A percentile compares a stretch with the other conserved stretches of the same genome.
Conservation (phyloP, 2,113 vertebrate genomes). For the Bombycilla garrulus region DNA sequence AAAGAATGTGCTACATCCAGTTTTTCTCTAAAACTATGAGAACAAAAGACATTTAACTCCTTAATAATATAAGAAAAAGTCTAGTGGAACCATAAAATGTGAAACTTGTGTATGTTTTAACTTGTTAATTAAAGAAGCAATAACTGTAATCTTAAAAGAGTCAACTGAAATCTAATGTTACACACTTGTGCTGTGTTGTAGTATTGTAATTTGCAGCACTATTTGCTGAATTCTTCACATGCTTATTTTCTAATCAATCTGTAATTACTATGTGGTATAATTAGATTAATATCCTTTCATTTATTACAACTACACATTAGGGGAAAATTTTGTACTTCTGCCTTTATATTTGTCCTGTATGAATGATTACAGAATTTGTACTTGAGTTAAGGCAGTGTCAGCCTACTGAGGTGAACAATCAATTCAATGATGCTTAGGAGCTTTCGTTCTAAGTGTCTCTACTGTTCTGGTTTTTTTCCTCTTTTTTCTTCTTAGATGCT, state of each 20-base stretch:
- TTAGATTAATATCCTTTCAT: slow-evolving; percentile 61
- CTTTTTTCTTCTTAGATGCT: slow-evolving; percentile 68
- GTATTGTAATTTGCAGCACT: slow-evolving; percentile 12
- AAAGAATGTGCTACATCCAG: background rate
- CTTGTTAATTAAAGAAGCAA: slow-evolving; percentile 43
- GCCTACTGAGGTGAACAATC: background rate
- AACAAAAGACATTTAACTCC: background rate
- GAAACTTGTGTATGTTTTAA: slow-evolving; percentile 29
- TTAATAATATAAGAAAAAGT: slow-evolving; percentile 51
- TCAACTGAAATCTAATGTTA: background rate
- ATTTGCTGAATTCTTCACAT: background rate
- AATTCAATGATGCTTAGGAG: background rate
- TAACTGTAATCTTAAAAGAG: slow-evolving; percentile 16
- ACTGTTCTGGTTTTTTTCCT: background rate
- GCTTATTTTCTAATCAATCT: slow-evolving; percentile 13
- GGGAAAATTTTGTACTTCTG: slow-evolving; percentile 45
- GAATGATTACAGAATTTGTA: background rate
- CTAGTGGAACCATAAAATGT: background rate
- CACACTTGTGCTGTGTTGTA: background rate
- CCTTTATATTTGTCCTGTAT: background rate
- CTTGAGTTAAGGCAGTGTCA: slow-evolving; percentile 11
- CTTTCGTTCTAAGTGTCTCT: background rate
- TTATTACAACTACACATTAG: slow-evolving; percentile 12
- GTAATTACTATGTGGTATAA: slow-evolving; percentile 41
- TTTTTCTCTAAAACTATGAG: background rate